Conservation (phyloP, 2,797 vertebrate genomes). For the Etheostoma nigrum region DNA sequence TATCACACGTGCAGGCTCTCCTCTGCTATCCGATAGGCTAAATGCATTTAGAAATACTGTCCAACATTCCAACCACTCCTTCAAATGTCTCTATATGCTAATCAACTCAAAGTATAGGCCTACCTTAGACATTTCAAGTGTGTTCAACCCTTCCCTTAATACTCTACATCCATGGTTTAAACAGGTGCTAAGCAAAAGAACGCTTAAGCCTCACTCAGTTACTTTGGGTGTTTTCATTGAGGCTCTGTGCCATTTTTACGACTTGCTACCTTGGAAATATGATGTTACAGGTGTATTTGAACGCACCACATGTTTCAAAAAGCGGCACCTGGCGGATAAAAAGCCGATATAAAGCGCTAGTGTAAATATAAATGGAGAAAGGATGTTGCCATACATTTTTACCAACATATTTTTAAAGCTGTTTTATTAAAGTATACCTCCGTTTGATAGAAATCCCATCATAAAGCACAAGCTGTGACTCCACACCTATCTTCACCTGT, state of each 20-base stretch:
- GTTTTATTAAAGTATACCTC: no score
- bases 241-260: neutral
- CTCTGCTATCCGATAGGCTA: no score
- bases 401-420: fast-evolving
- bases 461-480: neutral
- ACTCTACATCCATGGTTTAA: no score
- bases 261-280: fast-evolving
- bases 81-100: no score
- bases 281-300: conserved; percentile 12
- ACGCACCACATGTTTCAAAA: conserved; percentile 20
- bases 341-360: neutral
- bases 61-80: neutral
- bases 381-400: fast-evolving
- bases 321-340: conserved; percentile 39
- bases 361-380: neutral
- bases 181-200: neutral
- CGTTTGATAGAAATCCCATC: fast-evolving
- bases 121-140: neutral
- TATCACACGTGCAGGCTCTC: neutral
- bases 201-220: neutral
- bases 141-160: neutral
- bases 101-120: neutral
- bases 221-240: neutral
- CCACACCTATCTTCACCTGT: neutral
- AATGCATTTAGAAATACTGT: neutral